These are phyloP conservation scores for Drosophila melanogaster DNA, from an alignment of 1,140 invertebrate genomes.

Conservation along the genomic window Release_6_plus_ISO1_MT NC_004354.4:15266501-15267000, in stretches of 20 bases:
- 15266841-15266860: neutral
- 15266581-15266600: slow-evolving; percentile 3
- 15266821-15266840: slow-evolving; percentile 57
- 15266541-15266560: slow-evolving; percentile 2
- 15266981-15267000: too few relatives aligned
- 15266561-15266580: neutral
- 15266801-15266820: slow-evolving; percentile 69
- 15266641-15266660: neutral
- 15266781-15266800: slow-evolving; percentile 71
- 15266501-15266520: neutral
- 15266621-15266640: slow-evolving; percentile 64
- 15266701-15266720: slow-evolving; percentile 75
- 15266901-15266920: slow-evolving; percentile 81
- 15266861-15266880: neutral
- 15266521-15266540: neutral
- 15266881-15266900: slow-evolving; percentile 57
- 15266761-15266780: neutral
- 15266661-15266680: neutral
- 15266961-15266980: slow-evolving; percentile 44
- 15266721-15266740: slow-evolving; percentile 76
- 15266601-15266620: slow-evolving; percentile 39
- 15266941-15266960: slow-evolving; percentile 80
- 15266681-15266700: slow-evolving; percentile 10
- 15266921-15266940: slow-evolving; percentile 83
- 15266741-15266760: slow-evolving; percentile 60